A percentile compares a stretch with the other conserved stretches of the same genome.
phyloP scores from a whole-genome alignment of 2,797 vertebrate species.

The Brotogeris chrysoptera region DNA sequence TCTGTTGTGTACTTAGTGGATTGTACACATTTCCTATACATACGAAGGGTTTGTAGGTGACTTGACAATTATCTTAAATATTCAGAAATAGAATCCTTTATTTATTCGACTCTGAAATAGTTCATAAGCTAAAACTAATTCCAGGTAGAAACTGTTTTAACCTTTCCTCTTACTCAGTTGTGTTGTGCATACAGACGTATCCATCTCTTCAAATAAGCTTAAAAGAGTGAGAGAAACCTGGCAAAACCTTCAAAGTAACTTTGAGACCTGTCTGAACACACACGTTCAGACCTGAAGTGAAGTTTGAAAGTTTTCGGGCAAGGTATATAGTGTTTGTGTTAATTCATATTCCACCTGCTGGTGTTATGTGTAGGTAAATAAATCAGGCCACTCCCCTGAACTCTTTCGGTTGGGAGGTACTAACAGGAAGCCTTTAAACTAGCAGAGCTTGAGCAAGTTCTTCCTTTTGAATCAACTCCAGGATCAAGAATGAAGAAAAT shows the following conservation, averaged over 20 bases:
- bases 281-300: conserved; percentile 34
- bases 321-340: conserved; percentile 72
- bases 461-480: conserved; percentile 53
- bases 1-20: not conserved
- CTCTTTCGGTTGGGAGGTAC: conserved; percentile 49
- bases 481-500: conserved; percentile 21
- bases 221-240: conserved; percentile 1
- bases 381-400: conserved; percentile 83
- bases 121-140: not conserved
- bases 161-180: not conserved
- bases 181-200: not conserved
- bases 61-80: not conserved
- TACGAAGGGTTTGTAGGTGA: not conserved
- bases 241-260: conserved; percentile 41
- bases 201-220: not conserved
- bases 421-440: conserved; percentile 58
- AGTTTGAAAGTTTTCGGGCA: conserved; percentile 79
- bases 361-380: conserved; percentile 65
- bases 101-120: not conserved
- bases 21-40: not conserved
- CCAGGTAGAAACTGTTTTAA: not conserved
- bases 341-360: conserved; percentile 80
- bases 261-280: conserved; percentile 55
- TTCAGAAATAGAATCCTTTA: not conserved
- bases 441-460: conserved; percentile 50